These are phyloP conservation scores for Coelopa pilipes DNA, from an alignment of 2,888 invertebrate genomes.

Conservation along the genomic window DNA sequence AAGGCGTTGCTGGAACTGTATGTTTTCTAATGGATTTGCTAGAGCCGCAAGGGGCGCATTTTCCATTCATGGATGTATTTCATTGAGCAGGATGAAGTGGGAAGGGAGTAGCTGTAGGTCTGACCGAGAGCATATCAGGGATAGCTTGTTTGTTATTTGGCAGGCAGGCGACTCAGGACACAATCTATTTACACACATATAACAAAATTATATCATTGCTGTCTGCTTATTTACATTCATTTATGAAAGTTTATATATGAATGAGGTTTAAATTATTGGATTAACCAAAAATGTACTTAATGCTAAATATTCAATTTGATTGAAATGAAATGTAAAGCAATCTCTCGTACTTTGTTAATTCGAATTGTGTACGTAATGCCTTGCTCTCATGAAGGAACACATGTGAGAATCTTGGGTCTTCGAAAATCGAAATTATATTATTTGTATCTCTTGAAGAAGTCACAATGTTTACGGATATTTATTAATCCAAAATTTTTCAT, in stretches of 20 bases:
- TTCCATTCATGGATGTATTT: slow-evolving; percentile 84
- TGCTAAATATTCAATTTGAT: background rate
- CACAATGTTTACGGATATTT: background rate
- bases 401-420: too few relatives aligned
- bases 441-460: background rate
- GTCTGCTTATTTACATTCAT: slow-evolving; percentile 4
- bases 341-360: background rate
- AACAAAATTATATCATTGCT: slow-evolving; percentile 5
- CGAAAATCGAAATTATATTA: background rate
- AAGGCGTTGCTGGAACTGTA: slow-evolving; percentile 87
- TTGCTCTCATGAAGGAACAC: too few relatives aligned
- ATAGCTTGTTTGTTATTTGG: slow-evolving; percentile 18
- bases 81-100: slow-evolving; percentile 48
- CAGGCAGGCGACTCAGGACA: slow-evolving; percentile 14
- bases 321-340: background rate
- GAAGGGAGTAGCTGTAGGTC: background rate
- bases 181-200: slow-evolving; percentile 12
- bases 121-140: slow-evolving; percentile 41
- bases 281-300: background rate
- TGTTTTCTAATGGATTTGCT: slow-evolving; percentile 84
- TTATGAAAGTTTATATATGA: slow-evolving; percentile 4
- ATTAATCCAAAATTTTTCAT: background rate
- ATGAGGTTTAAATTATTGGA: background rate
- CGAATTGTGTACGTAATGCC: background rate
- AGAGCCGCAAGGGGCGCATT: slow-evolving; percentile 78